phyloP scores from a whole-genome alignment of 2,888 invertebrate species.

The Volucella inflata region DNA sequence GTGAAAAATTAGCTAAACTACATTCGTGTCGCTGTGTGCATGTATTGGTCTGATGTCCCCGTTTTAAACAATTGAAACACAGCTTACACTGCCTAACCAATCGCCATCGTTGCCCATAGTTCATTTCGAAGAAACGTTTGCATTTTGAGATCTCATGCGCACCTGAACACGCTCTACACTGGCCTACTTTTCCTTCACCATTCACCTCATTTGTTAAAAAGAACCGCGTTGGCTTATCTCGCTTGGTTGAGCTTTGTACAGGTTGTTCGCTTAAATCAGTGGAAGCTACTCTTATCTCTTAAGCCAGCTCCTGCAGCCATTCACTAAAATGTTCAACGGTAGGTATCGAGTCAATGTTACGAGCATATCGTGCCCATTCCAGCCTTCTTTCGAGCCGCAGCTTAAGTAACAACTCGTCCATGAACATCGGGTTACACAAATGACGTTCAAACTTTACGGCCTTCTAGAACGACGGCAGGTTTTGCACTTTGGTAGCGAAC shows the following conservation, averaged over 20 bases:
- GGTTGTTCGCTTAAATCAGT: conserved; percentile 6
- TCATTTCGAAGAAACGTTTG: neutral
- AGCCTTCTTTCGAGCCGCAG: conserved; percentile 34
- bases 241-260: neutral
- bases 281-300: conserved; percentile 16
- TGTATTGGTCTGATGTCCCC: conserved; percentile 16
- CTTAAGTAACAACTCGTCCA: conserved; percentile 47
- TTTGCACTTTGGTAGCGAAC: conserved; percentile 55
- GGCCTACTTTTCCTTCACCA: neutral
- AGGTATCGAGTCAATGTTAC: neutral
- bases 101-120: conserved; percentile 10
- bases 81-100: conserved; percentile 17
- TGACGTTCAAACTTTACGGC: conserved; percentile 47
- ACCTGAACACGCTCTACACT: neutral
- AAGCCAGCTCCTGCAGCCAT: conserved; percentile 45
- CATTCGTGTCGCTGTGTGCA: neutral
- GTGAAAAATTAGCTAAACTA: too few species aligned
- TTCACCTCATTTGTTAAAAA: conserved; percentile 1
- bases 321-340: conserved; percentile 45
- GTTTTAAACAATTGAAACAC: conserved; percentile 38
- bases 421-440: conserved; percentile 47
- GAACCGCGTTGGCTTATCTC: neutral
- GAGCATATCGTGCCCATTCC: conserved; percentile 34
- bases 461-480: conserved; percentile 49
- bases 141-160: conserved; percentile 5